A percentile compares a stretch with the other conserved stretches of the same genome.
These are phyloP conservation scores for Micrastur ruficollis DNA, from an alignment of 2,797 vertebrate genomes.

Conservation along the genomic window DNA sequence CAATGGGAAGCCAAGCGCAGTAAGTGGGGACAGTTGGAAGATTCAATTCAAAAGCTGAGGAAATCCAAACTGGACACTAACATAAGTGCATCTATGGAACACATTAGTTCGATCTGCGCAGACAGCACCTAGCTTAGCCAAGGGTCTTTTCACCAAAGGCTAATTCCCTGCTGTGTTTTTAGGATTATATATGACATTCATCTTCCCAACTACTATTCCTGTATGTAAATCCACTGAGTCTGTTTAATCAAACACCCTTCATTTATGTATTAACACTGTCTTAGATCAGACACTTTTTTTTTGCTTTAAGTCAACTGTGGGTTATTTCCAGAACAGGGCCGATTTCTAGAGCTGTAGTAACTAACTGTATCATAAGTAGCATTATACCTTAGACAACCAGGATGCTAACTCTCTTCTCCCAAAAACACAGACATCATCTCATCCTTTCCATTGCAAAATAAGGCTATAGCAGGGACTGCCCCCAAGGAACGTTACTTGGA, in stretches of 20 bases:
- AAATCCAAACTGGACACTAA: not conserved
- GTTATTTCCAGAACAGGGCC: not conserved
- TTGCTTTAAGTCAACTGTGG: too few species aligned
- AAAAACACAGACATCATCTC: not conserved
- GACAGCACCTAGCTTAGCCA: not conserved
- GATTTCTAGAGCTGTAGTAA: not conserved
- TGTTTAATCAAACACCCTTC: not conserved
- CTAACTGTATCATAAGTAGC: not conserved
- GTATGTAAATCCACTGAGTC: not conserved
- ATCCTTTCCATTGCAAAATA: not conserved
- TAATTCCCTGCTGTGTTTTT: not conserved
- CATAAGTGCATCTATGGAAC: not conserved
- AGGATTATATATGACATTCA: not conserved
- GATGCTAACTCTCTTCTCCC: not conserved
- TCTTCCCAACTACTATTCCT: not conserved
- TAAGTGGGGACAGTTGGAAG: not conserved
- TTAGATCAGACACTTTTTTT: too few species aligned
- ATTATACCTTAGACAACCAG: not conserved
- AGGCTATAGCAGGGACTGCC: not conserved
- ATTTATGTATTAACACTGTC: not conserved
- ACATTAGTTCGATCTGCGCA: not conserved
- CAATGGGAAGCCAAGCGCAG: not conserved
- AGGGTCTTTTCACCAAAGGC: not conserved
- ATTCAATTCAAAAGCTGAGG: not conserved
- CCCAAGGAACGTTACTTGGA: not conserved